These are phyloP conservation scores for Ptycholaimellus sp. DNA, from an alignment of 2,888 invertebrate genomes.

Conservation along the genomic window DNA sequence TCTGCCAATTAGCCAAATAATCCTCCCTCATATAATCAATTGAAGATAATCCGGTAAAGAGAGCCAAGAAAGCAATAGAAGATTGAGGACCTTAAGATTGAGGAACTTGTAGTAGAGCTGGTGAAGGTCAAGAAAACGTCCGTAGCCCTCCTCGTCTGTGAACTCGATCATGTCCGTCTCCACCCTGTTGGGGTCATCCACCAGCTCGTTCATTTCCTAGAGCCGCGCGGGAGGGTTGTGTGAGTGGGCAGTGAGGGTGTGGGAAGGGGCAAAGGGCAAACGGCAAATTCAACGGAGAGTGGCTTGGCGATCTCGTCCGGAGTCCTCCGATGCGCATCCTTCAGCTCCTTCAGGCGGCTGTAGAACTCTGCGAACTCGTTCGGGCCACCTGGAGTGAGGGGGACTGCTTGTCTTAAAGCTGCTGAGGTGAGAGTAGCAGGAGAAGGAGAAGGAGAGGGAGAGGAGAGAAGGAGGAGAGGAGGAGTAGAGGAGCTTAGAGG, in stretches of 20 bases:
- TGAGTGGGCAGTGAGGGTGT: no score
- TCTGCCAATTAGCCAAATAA: slow-evolving; percentile 14
- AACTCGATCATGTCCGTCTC: slow-evolving; percentile 54
- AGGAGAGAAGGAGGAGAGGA: neutral
- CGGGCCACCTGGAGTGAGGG: slow-evolving; percentile 53
- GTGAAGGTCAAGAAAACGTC: slow-evolving; percentile 77
- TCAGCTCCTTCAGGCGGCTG: slow-evolving; percentile 65
- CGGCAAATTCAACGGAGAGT: slow-evolving; percentile 70
- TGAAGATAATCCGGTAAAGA: slow-evolving; percentile 5
- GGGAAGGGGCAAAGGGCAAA: neutral
- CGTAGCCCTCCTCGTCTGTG: slow-evolving; percentile 96
- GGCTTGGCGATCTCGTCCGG: slow-evolving; percentile 50
- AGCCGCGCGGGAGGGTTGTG: no score
- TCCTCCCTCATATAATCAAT: slow-evolving; percentile 4
- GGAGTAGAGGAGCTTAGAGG: neutral
- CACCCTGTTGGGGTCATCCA: slow-evolving; percentile 17
- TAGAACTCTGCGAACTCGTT: slow-evolving; percentile 98
- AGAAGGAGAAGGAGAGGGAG: neutral
- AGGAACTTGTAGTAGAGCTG: slow-evolving; percentile 83
- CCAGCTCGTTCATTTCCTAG: slow-evolving; percentile 16
- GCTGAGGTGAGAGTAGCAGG: neutral
- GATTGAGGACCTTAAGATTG: slow-evolving; percentile 86
- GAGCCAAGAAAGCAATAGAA: no score
- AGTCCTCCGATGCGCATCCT: slow-evolving; percentile 53
- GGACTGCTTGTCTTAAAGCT: slow-evolving; percentile 7